Conservation (phyloP, 2,113 vertebrate species). For the Istiophorus platypterus region DNA sequence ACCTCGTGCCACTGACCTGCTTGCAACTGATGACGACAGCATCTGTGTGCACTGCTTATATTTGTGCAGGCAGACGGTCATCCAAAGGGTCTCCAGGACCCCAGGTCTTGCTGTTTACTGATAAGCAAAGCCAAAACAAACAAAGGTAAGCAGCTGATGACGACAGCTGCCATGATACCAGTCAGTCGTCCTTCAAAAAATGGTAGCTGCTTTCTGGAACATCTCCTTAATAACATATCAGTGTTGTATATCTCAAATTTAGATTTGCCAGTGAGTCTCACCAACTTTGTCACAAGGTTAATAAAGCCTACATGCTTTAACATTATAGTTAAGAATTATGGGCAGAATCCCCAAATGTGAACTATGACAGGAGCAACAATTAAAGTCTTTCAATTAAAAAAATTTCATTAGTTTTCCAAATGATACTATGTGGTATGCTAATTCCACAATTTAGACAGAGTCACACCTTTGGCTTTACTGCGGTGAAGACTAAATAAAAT, state of each 20-base stretch:
- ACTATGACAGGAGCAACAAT: no score
- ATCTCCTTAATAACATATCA: background rate
- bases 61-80: constrained; percentile 61
- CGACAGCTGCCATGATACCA: constrained; percentile 34
- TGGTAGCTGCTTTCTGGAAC: background rate
- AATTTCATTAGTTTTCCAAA: no score
- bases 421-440: background rate
- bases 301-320: no score
- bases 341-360: no score
- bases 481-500: no score
- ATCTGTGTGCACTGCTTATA: constrained; percentile 61
- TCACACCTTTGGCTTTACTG: no score
- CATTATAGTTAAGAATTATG: background rate
- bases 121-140: constrained; percentile 56
- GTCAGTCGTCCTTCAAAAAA: background rate
- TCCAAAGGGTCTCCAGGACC: constrained; percentile 46
- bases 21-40: constrained; percentile 53
- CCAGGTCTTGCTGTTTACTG: constrained; percentile 37
- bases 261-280: background rate
- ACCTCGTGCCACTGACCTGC: constrained; percentile 72
- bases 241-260: background rate
- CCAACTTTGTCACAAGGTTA: background rate
- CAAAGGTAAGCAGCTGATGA: constrained; percentile 55
- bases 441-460: no score
- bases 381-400: no score